A percentile compares a stretch with the other conserved stretches of the same genome.
phyloP scores from a whole-genome alignment of 1,140 invertebrate genomes.

The Orchestia grillus region DNA sequence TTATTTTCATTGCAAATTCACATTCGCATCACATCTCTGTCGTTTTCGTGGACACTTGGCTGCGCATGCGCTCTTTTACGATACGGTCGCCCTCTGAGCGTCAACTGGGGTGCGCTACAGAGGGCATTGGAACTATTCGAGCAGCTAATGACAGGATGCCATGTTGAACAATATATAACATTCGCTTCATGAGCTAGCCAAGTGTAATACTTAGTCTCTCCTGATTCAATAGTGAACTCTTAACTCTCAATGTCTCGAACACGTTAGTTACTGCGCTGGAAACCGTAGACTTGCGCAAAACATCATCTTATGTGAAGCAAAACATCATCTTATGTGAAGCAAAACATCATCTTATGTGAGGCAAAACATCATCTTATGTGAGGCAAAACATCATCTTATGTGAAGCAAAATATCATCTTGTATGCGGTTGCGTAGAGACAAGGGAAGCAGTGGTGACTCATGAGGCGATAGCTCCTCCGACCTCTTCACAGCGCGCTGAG shows the following conservation, averaged over 20 bases:
- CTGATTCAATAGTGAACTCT: neutral
- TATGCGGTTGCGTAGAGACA: neutral
- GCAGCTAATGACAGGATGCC: neutral
- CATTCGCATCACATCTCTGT: neutral
- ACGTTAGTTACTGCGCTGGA: neutral
- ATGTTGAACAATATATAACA: neutral
- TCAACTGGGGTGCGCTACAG: neutral
- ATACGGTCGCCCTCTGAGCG: neutral
- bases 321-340: neutral
- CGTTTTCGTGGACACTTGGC: neutral
- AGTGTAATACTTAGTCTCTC: neutral
- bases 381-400: neutral
- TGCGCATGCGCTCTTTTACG: neutral
- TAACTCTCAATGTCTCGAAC: neutral
- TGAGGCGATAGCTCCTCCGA: neutral
- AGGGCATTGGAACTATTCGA: neutral
- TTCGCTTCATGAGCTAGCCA: neutral
- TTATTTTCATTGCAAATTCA: neutral
- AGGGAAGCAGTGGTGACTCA: neutral
- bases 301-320: neutral
- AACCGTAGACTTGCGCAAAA: neutral
- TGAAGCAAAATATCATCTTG: too few species aligned
- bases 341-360: neutral
- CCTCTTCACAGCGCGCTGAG: neutral
- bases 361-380: neutral